phyloP scores from a whole-genome alignment of 2,113 vertebrate species.

The Polyodon spathula region DNA sequence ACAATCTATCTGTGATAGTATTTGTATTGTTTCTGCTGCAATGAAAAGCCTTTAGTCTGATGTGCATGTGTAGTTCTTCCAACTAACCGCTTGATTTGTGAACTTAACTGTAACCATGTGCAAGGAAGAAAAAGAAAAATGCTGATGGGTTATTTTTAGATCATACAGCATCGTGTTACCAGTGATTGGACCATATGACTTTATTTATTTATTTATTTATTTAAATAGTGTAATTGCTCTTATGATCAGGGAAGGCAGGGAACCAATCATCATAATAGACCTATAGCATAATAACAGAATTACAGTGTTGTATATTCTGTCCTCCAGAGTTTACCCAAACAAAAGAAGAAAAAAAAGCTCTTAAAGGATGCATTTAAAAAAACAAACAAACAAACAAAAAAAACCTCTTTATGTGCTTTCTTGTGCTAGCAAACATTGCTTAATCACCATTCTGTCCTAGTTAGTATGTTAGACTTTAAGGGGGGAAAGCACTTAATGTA shows the following conservation, averaged over 20 bases:
- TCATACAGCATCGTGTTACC: slow-evolving; percentile 16
- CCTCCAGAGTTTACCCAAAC: too few species aligned
- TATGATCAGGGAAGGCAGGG: not conserved
- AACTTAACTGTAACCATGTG: slow-evolving; percentile 53
- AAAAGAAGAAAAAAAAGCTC: too few species aligned
- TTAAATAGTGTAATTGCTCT: not conserved
- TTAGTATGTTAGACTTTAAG: too few species aligned
- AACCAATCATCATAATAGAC: not conserved
- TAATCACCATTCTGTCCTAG: too few species aligned
- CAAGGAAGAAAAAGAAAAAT: slow-evolving; percentile 21
- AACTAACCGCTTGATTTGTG: slow-evolving; percentile 47
- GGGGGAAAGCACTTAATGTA: too few species aligned
- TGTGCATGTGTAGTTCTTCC: slow-evolving; percentile 45
- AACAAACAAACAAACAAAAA: too few species aligned
- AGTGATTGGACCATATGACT: slow-evolving; percentile 19
- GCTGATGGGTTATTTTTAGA: slow-evolving; percentile 40
- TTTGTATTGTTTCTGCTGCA: slow-evolving; percentile 47
- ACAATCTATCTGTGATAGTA: slow-evolving; percentile 22
- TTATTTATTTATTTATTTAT: not conserved
- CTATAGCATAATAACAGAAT: too few species aligned
- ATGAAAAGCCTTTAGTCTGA: slow-evolving; percentile 41
- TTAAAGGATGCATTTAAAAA: too few species aligned
- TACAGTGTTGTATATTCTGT: not conserved
- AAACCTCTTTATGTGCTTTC: too few species aligned
- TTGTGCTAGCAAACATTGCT: too few species aligned